Conservation (phyloP, 2,797 vertebrate genomes). For the Adelosebastes latens region DNA sequence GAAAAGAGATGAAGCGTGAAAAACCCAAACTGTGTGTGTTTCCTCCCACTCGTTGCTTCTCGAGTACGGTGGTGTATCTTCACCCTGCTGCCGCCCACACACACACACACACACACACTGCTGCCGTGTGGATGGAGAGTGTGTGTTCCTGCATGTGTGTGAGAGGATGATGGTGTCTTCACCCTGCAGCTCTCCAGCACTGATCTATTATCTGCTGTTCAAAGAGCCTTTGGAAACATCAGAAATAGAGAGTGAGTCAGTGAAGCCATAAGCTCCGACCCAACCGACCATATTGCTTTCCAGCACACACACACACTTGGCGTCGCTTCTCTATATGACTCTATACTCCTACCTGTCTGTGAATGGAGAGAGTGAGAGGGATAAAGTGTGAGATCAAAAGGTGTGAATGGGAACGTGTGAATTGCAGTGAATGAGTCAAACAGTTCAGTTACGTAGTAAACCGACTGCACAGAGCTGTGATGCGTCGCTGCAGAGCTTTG, state of each 20-base stretch:
- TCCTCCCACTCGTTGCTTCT: constrained; percentile 62
- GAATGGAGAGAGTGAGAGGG: constrained; percentile 17
- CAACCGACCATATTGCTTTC: neutral
- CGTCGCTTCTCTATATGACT: neutral
- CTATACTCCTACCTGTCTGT: constrained; percentile 49
- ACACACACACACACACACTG: constrained; percentile 55
- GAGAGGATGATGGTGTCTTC: constrained; percentile 18
- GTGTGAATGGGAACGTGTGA: constrained; percentile 37
- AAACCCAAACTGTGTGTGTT: neutral
- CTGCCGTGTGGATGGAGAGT: constrained; percentile 14
- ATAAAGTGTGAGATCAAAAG: neutral
- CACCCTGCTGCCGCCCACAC: constrained; percentile 56
- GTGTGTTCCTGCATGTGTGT: constrained; percentile 2
- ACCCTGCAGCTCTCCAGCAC: constrained; percentile 45
- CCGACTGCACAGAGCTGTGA: neutral
- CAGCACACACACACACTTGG: neutral
- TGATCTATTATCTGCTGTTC: constrained; percentile 53
- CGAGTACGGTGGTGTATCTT: constrained; percentile 54
- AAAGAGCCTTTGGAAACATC: constrained; percentile 50
- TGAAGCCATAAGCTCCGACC: constrained; percentile 14
- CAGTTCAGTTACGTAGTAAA: neutral
- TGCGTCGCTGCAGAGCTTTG: neutral
- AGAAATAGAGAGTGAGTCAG: constrained; percentile 53
- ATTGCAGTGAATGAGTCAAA: neutral
- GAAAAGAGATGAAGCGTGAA: constrained; percentile 40